Evolutionary conservation across 2,113 vertebrate genomes (phyloP).

Genomic region (Sander lucioperca): DNA sequence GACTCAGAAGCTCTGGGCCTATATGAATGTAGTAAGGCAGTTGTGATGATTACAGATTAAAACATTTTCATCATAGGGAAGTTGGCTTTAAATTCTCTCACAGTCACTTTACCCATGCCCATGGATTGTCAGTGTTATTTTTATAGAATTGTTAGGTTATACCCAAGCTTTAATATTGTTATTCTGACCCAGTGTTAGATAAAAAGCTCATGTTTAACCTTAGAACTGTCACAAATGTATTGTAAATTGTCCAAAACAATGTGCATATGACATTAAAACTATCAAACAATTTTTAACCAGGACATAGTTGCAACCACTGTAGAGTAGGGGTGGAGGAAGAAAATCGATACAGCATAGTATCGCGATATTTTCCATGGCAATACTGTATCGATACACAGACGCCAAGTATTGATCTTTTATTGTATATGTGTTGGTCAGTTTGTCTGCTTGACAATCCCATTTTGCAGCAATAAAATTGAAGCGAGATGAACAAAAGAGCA

Average conservation of each 20-base stretch:
- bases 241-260: neutral
- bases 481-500: too few relatives aligned
- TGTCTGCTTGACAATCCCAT: too few relatives aligned
- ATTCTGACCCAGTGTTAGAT: neutral
- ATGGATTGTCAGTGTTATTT: too few relatives aligned
- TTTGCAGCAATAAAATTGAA: too few relatives aligned
- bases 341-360: too few relatives aligned
- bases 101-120: neutral
- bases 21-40: neutral
- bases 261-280: neutral
- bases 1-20: neutral
- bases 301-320: neutral
- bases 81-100: neutral
- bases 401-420: too few relatives aligned
- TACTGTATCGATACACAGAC: too few relatives aligned
- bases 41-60: neutral
- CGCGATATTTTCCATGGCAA: too few relatives aligned
- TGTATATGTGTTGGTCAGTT: too few relatives aligned
- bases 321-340: neutral
- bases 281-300: neutral
- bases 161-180: neutral
- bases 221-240: neutral
- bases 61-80: neutral
- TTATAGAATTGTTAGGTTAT: too few relatives aligned
- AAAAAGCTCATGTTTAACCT: neutral